Percentiles rank a stretch among this genome's conserved stretches.
Conservation (phyloP, 2,888 invertebrate species). For the Nomada ferruginata region DNA sequence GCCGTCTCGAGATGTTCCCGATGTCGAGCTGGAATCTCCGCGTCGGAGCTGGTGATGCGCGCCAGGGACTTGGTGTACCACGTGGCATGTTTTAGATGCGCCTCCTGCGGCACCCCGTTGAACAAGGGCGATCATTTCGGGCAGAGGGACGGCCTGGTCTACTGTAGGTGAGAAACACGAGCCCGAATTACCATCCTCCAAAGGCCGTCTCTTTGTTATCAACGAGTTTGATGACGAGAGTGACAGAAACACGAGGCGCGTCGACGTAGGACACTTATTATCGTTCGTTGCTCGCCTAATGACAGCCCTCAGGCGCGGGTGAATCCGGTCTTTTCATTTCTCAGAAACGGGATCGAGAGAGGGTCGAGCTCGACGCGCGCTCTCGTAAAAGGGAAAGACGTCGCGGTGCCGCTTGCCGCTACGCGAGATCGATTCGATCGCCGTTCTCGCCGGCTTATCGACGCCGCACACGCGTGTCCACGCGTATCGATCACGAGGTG, state of each 20-base stretch:
- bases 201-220: constrained; percentile 74
- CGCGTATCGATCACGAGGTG: constrained; percentile 25
- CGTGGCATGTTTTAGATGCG: constrained; percentile 95
- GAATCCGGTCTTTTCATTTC: constrained; percentile 49
- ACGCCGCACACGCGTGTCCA: background rate
- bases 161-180: constrained; percentile 85
- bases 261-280: constrained; percentile 56
- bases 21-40: constrained; percentile 93
- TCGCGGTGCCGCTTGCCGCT: constrained; percentile 50
- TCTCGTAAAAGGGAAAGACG: constrained; percentile 57
- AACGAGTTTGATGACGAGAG: constrained; percentile 74
- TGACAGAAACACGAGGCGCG: constrained; percentile 69
- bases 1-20: constrained; percentile 94
- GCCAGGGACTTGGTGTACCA: constrained; percentile 95
- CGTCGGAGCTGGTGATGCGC: constrained; percentile 96
- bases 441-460: constrained; percentile 18
- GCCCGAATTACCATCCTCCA: constrained; percentile 69
- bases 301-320: constrained; percentile 51
- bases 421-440: constrained; percentile 48
- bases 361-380: constrained; percentile 45
- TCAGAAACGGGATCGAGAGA: constrained; percentile 28
- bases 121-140: constrained; percentile 97
- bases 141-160: constrained; percentile 92
- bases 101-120: constrained; percentile 92
- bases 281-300: constrained; percentile 46